phyloP scores from a whole-genome alignment of 2,113 vertebrate species.

The Ceuthmochares aereus region DNA sequence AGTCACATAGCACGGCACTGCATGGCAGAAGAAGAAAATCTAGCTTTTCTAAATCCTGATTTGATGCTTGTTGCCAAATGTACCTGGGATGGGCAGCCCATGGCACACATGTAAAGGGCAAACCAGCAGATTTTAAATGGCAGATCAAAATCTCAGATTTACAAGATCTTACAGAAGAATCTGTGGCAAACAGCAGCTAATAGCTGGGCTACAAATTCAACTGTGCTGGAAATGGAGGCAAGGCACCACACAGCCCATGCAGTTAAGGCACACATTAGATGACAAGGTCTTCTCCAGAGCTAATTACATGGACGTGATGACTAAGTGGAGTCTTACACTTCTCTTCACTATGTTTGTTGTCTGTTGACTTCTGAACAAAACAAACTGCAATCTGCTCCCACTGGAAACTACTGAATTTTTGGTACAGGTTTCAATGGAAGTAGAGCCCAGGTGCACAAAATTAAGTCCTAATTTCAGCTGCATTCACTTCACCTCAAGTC shows the following conservation, averaged over 20 bases:
- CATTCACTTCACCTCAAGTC: background rate
- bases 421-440: background rate
- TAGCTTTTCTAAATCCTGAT: background rate
- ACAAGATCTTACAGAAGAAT: background rate
- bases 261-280: background rate
- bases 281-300: background rate
- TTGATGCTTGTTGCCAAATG: background rate
- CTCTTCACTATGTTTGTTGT: background rate
- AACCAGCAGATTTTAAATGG: background rate
- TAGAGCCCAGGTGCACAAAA: fast-evolving
- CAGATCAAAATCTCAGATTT: background rate
- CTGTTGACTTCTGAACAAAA: background rate
- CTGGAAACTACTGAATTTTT: background rate
- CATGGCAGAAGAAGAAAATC: background rate
- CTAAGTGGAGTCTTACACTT: background rate
- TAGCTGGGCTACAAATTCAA: background rate
- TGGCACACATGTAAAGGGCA: background rate
- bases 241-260: background rate
- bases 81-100: background rate
- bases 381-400: background rate
- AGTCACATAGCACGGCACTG: background rate
- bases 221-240: background rate
- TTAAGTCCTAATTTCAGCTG: background rate
- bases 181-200: background rate
- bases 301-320: background rate